Evolutionary conservation across 2,888 invertebrate species (phyloP), one percentile per base, ranked within the genome.

Genomic region (Eupithecia dodoneata): DNA sequence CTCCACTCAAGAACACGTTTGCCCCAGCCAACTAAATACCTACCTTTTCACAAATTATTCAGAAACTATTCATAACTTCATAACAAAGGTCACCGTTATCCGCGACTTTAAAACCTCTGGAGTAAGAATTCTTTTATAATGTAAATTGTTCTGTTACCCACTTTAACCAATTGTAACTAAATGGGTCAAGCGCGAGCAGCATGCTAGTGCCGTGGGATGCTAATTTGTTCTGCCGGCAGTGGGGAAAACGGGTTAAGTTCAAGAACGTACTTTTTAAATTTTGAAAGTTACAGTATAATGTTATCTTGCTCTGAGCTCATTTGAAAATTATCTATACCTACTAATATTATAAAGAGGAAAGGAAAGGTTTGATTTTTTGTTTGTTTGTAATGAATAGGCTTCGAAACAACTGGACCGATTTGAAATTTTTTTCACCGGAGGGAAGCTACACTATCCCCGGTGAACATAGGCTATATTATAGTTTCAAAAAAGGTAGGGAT

Each of bases 71-170:
- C 69, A 75, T 76, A 74, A 41, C 10, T 63, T 63, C 47, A 13
- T 72, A 73, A 78, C 78, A 76, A 76, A 78, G 72, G 75, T 73
- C 75, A 75, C 73, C 77, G 73, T 45, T 74, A 75, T 77, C 79
- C 74, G 72, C 74, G 75, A 74, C 74, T 80, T 78, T 71, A 72
- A 78, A 79, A 77, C 75, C 73, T 45, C 73, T 73, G 13, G 81
- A 80, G 81, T 81, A 83, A 84, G 86, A 86, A 86, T 87, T 86
- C 86, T 85, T 87, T 89, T 89, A 84, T 87, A 82, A 89, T 89
- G 89, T 84, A 85, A 89, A 89, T 89, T 84, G 80, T 85, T 85
- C 83, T 72, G 78, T 81, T 80, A 84, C 84, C 83, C 85, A 85
- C 83, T 84, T 85, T 80, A 78, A 83, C 76, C 85, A 84, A 86